Base-by-base conservation (phyloP, 2,113 vertebrate species). In the Pyrgilauda ruficollis region DNA sequence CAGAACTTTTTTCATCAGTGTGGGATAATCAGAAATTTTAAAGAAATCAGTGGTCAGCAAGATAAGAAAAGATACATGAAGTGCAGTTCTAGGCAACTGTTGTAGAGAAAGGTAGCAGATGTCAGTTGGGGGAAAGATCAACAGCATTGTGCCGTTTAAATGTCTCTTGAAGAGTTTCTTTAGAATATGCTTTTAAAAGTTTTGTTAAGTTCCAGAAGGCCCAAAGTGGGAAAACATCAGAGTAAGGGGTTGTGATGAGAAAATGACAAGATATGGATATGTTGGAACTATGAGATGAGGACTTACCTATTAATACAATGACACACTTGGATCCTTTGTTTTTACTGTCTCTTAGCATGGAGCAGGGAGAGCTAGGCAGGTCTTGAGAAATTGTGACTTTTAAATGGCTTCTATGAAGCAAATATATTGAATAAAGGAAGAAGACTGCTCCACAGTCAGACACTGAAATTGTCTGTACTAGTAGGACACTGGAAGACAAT, bases 41-140 rank as follows among this genome's bases (percentile, higher is more conserved):
- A 46, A 75, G 35, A 96, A 95, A 85, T 39, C 8, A 26, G 10
- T 47, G 30, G 46, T 94, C 67, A 76, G 35, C 67, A 94, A 76
- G 52, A 72, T 87, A 79, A 90, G 76, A 87, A 68, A 87, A 44
- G n/a, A 49, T 83, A 27, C 13, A 9, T 53, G 46, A 61, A 63
- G 78, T 73, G 27, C 50, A 66, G 26, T 73, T 23, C 35, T 49
- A 49, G 33, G 66, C 26, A 66, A 6, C 30, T n/a, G 21, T 41
- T 30, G 27, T 1, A 33, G 49, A 46, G 64, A 79, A 78, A 30
- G 15, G 19, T 6, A 77, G 50, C 31, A 70, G 24, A 37, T 67
- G 9, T 39, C 44, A 74, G 1, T 41, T 0, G 0, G 24, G 35
- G 27, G 22, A 76, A 80, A 24, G 55, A 77, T 46, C 9, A 12